Evolutionary conservation across 1,140 invertebrate genomes (phyloP).

Genomic region (Zaprionus ornatus): DNA sequence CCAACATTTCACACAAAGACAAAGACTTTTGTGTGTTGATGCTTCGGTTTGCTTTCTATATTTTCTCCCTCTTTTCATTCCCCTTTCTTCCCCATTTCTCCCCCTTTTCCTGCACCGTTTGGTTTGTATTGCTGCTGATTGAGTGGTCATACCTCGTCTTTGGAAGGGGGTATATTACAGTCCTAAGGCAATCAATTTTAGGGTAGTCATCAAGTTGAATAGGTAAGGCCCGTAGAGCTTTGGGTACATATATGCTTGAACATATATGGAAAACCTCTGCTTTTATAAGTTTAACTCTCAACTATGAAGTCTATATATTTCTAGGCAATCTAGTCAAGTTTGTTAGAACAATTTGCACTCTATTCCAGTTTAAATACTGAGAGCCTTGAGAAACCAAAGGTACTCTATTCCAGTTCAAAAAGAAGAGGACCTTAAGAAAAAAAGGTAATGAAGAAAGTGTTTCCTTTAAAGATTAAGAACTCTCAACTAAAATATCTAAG

Average conservation of each 20-base stretch:
- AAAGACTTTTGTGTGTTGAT: slow-evolving; percentile 58
- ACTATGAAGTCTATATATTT: background rate
- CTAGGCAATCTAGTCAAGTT: background rate
- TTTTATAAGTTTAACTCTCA: background rate
- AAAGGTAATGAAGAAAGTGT: no score
- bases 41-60: slow-evolving; percentile 16
- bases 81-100: background rate
- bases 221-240: background rate
- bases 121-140: slow-evolving; percentile 48
- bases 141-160: slow-evolving; percentile 60
- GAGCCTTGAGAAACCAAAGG: no score
- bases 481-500: no score
- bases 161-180: background rate
- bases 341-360: background rate
- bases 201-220: background rate
- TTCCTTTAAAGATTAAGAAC: no score
- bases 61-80: background rate
- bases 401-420: no score
- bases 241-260: accelerated
- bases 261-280: background rate
- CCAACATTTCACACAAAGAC: slow-evolving; percentile 48
- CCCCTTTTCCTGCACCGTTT: slow-evolving; percentile 14
- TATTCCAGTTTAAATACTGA: background rate
- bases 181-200: background rate
- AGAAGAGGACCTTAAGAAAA: no score